Percentiles rank a stretch among this genome's conserved stretches.
These are phyloP conservation scores for Arctopsyche grandis DNA, from an alignment of 1,140 invertebrate genomes.

Conservation along the genomic window DNA sequence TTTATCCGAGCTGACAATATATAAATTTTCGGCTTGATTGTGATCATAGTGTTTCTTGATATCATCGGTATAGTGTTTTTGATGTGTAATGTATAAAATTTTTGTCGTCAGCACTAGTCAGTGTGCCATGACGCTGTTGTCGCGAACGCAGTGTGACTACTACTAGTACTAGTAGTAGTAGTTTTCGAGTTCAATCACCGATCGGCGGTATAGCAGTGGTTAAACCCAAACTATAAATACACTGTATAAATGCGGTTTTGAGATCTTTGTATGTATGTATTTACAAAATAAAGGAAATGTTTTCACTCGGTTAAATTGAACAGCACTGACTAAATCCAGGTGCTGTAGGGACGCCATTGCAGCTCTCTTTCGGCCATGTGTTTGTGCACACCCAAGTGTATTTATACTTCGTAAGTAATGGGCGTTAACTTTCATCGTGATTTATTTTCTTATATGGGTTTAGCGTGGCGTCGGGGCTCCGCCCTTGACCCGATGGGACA, in stretches of 20 bases:
- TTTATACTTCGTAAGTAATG: no score
- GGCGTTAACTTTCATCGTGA: no score
- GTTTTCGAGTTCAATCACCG: conserved; percentile 45
- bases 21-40: no score
- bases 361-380: no score
- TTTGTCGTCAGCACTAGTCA: background rate
- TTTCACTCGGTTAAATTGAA: background rate
- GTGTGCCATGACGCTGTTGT: background rate
- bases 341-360: background rate
- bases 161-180: no score
- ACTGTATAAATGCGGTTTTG: background rate
- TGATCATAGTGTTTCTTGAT: no score
- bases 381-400: no score
- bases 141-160: background rate
- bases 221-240: conserved; percentile 32
- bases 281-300: conserved; percentile 15
- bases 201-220: conserved; percentile 15
- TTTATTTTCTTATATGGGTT: background rate
- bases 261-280: background rate
- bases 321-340: background rate
- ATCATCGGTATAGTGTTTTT: background rate
- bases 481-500: conserved; percentile 25
- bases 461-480: background rate
- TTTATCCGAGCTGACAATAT: no score
- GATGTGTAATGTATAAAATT: conserved; percentile 2